Evolutionary conservation across 2,888 invertebrate genomes (phyloP).

Genomic region (Acanthosoma haemorrhoidale): DNA sequence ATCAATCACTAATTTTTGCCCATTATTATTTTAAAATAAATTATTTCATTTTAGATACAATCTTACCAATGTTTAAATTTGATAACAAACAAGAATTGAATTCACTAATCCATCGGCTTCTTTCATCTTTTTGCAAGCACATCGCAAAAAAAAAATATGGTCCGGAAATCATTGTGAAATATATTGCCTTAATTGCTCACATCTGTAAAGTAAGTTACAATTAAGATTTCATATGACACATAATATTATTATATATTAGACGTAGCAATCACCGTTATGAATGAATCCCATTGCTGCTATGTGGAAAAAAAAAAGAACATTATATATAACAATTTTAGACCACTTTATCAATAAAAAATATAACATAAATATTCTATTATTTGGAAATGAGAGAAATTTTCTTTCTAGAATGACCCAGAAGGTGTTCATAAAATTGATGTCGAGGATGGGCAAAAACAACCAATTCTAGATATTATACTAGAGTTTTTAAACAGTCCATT

Average conservation of each 20-base stretch:
- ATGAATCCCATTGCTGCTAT: too few species aligned
- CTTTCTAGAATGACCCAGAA: constrained; percentile 21
- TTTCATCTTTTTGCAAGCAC: constrained; percentile 11
- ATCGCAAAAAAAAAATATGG: constrained; percentile 44
- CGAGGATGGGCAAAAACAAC: neutral
- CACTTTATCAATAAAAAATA: too few species aligned
- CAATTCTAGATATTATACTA: constrained; percentile 27
- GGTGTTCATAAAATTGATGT: neutral
- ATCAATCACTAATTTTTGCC: neutral
- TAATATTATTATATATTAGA: neutral
- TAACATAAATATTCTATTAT: neutral
- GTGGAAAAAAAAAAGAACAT: too few species aligned
- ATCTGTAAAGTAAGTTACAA: constrained; percentile 45
- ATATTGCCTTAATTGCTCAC: constrained; percentile 47
- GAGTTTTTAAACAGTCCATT: constrained; percentile 39
- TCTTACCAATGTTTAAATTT: neutral
- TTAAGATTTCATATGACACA: constrained; percentile 20
- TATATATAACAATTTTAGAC: too few species aligned
- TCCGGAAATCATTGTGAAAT: constrained; percentile 45
- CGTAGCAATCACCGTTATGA: neutral
- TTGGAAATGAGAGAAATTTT: neutral
- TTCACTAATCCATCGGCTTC: neutral
- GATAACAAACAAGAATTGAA: neutral
- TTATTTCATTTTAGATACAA: neutral
- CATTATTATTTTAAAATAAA: too few species aligned